Percentiles rank a stretch among this genome's conserved stretches.
These are phyloP conservation scores for Dufourea novaeangliae DNA, from an alignment of 1,140 invertebrate genomes.

Conservation along the genomic window DNA sequence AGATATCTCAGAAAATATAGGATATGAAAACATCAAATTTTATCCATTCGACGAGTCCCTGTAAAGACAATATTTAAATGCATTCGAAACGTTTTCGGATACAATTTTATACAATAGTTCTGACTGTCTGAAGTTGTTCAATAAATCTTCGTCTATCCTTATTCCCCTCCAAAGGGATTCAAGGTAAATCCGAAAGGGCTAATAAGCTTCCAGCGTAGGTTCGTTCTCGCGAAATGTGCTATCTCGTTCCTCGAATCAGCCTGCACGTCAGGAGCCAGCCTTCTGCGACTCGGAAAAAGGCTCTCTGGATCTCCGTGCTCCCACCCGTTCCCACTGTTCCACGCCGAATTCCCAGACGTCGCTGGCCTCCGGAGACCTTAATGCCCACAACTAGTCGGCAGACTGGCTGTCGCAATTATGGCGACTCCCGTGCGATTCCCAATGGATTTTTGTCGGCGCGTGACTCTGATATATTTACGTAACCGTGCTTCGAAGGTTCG, in stretches of 20 bases:
- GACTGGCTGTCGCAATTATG: slow-evolving; percentile 43
- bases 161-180: no score
- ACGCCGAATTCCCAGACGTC: slow-evolving; percentile 55
- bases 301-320: neutral
- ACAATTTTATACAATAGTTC: no score
- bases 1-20: no score
- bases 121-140: no score
- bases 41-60: no score
- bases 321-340: neutral
- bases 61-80: no score
- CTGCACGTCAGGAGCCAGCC: neutral
- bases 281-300: slow-evolving; percentile 16
- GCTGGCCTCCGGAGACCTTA: slow-evolving; percentile 34
- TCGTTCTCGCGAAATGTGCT: slow-evolving; percentile 7
- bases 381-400: slow-evolving; percentile 49
- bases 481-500: no score
- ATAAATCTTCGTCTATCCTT: slow-evolving; percentile 35
- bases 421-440: neutral
- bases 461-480: no score
- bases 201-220: slow-evolving; percentile 20
- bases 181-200: slow-evolving; percentile 34
- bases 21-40: no score
- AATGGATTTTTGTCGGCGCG: neutral
- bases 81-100: no score
- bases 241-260: slow-evolving; percentile 12